Evolutionary conservation across 2,888 invertebrate genomes (phyloP), one percentile per base, ranked within the genome.

Genomic region (Ypsolopha scabrella): DNA sequence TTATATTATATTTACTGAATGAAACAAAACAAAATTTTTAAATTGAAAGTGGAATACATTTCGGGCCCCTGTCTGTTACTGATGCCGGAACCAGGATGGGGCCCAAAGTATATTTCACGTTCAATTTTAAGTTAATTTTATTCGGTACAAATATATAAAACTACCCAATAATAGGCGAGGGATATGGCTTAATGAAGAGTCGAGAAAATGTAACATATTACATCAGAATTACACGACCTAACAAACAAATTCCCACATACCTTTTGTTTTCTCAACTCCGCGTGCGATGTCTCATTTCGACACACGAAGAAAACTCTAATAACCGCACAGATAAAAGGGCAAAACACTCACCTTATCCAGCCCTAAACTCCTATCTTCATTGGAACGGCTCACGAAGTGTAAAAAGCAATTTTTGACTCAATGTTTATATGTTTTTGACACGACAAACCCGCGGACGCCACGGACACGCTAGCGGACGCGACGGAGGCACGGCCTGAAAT

Each of bases 391-490:
- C 39, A 49, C 49, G 39, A 13, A 24, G 34, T 33, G 24, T 49
- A 13, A 43, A 41, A 10, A 50, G 35, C 9, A 24, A 50, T 8
- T 33, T 41, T 38, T 34, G 8, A 43, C 10, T 13, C 43, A 50
- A 43, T 50, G 77, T 79, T 79, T 77, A 71, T 75, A 63, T 71
- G 60, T 58, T 59, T 62, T 68, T 62, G 65, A 70, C 67, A 67
- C 70, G 70, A 65, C 59, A 60, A 65, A n/a, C 64, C 61, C 57
- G 53, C 53, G 48, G 52, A 9, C 34, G 54, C 13, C 24, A 53
- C 10, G 50, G 55, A 49, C 54, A 58, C 74, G 67, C 59, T 60
- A 62, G 24, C 24, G 61, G 62, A 67, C 70, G 36, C 52, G 57
- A 52, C 67, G 72, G 67, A 59, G 58, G 60, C 52, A 55, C 57